Base-by-base conservation (phyloP, 53 echinoderm and acorn worm species). In the Echinometra lucunter region DNA sequence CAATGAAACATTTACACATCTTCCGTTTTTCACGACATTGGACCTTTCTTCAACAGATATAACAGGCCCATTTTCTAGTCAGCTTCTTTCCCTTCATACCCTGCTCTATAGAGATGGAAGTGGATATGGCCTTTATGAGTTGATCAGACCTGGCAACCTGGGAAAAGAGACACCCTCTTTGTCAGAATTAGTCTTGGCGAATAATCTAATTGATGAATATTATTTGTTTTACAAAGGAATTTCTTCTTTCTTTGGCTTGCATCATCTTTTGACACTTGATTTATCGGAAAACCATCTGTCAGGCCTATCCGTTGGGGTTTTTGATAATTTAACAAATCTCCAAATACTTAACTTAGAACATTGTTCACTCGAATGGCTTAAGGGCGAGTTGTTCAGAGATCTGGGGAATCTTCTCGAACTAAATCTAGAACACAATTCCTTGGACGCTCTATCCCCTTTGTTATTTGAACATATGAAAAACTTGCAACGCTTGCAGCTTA, bases 171-270 rank as follows among this genome's bases (percentile, higher is more conserved):
- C 49, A 12, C 85, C 85, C 85, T 85, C 49, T 47, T 28, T 85
- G 17, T 3, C 27, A 30, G 44, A 18, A 47, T 30, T 85, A 11
- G 30, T n/a, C 6, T 44, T 85, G 17, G 12, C 11, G 18, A 37
- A 85, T n/a, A 85, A 27, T n/a, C 4, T 42, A 23, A 11, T 23
- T 85, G 28, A 83, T 9, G 3, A 11, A 23, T 45, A 6, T 47
- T 53, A 9, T 85, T 11, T 85, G 85, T 47, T 15, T 49, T 49
- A 11, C n/a, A 27, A n/a, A 4, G 49, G 49, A 10, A 85, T 21
- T 11, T 85, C 85, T n/a, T 85, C 85, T 27, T 85, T 85, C 28
- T 45, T 5, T 85, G 45, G 49, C 27, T 85, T 85, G 49, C 85
- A 49, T 11, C 28, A 85, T 21, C 45, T 85, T 45, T 85, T 40